Evolutionary conservation across 2,113 vertebrate genomes (phyloP), one percentile per base, ranked within the genome.

Genomic region (Paramisgurnus dabryanus): DNA sequence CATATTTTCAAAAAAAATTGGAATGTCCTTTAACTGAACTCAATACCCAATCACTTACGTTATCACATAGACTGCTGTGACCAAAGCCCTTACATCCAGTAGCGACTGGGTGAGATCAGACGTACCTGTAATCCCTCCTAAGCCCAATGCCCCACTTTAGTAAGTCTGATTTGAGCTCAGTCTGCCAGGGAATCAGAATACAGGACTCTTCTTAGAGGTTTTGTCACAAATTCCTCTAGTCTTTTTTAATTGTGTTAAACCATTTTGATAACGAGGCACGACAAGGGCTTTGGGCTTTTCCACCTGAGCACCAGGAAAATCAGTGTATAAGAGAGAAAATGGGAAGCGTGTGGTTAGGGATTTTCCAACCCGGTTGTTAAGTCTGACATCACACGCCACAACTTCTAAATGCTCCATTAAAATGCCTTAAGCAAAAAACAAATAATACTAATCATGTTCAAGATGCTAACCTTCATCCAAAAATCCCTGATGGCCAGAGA

Each of bases 121-220:
- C 40, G 47, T 34, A 34, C 27, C 27, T 34, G 27, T 87, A 85
- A 85, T 85, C 86, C 86, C 22, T 45, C 60, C 80, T 82, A 64
- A 85, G 65, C 82, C 18, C 49, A 68, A 41, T 83, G 83, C 76
- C 76, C 82, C 71, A 84, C 64, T 84, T 85, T 80, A 67, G 22
- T 39, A 65, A 68, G 75, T 81, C 78, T 85, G 83, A 79, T 78
- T 72, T 76, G 57, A 73, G 50, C 68, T 63, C 49, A 63, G 65
- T 66, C 39, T 61, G 27, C 57, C 43, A 61, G 49, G 15, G 60
- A 64, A 60, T 40, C 47, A 55, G 67, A 18, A 49, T 58, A 55
- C 8, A 22, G 18, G 45, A 27, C 65, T 70, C 13, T 49, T 64
- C 74, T 72, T 58, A 45, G 27, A n/a, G 60, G 15, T 73, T 27